Percentiles rank a stretch among this genome's conserved stretches.
These are phyloP conservation scores for Zygogramma bicolorata DNA, from an alignment of 2,888 invertebrate species.

Conservation along the genomic window DNA sequence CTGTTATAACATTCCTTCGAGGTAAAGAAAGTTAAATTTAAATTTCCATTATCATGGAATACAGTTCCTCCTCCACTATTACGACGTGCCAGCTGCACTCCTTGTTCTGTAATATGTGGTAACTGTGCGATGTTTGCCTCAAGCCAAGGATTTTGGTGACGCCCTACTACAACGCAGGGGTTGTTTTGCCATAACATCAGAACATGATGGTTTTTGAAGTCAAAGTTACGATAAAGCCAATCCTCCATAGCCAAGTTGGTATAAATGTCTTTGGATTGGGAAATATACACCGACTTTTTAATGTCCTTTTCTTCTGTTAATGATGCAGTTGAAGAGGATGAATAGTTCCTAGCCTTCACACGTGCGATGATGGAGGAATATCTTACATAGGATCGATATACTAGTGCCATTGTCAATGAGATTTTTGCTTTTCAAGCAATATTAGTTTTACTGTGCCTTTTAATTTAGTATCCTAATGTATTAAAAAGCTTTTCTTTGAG, in stretches of 20 bases:
- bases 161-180: slow-evolving; percentile 95
- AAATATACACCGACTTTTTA: slow-evolving; percentile 90
- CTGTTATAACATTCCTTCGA: slow-evolving; percentile 86
- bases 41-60: slow-evolving; percentile 94
- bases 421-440: slow-evolving; percentile 27
- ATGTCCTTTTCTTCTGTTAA: slow-evolving; percentile 65
- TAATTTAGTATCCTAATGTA: slow-evolving; percentile 43
- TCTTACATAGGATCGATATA: slow-evolving; percentile 54
- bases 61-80: slow-evolving; percentile 98
- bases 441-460: slow-evolving; percentile 51
- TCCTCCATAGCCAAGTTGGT: slow-evolving; percentile 96
- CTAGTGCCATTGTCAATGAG: slow-evolving; percentile 58
- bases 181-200: slow-evolving; percentile 93
- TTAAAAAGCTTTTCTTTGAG: slow-evolving; percentile 44
- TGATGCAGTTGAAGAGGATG: slow-evolving; percentile 26
- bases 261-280: slow-evolving; percentile 90
- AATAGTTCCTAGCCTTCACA: slow-evolving; percentile 44
- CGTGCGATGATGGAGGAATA: slow-evolving; percentile 48
- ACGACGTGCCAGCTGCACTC: slow-evolving; percentile 85
- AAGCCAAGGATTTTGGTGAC: slow-evolving; percentile 96
- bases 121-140: slow-evolving; percentile 86
- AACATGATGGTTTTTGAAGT: slow-evolving; percentile 85
- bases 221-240: slow-evolving; percentile 92
- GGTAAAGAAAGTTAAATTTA: slow-evolving; percentile 94
- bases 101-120: slow-evolving; percentile 68